Base-by-base conservation (phyloP, 2,113 vertebrate genomes). In the Acanthisitta chloris region DNA sequence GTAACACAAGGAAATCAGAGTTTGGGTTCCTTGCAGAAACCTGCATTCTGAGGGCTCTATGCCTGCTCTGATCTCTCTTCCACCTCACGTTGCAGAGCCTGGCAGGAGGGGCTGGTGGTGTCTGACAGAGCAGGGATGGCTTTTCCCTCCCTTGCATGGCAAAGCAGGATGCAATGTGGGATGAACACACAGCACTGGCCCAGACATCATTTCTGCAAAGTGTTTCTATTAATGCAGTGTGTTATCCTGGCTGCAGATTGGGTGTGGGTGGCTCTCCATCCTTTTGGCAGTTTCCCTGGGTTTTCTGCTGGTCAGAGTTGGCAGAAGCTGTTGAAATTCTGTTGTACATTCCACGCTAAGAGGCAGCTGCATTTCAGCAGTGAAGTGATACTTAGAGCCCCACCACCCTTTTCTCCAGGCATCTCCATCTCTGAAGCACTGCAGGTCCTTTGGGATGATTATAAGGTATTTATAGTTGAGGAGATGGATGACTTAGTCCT, bases 401-500 rank as follows among this genome's bases (percentile, higher is more conserved):
- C 93, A 14, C 40, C 65, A 58, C 43, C 59, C 57, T 84, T 92
- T 93, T 54, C 89, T 79, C 65, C 77, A 84, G 90, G 76, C 85
- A 5, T 64, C 90, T 90, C 83, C 76, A 71, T 92, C 82, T 92
- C 10, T 17, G n/a, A 93, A 94, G 78, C 49, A 54, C 82, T 77
- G 79, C 82, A 46, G 64, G 90, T 86, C 88, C 90, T 92, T 55
- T 4, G 86, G 90, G 88, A 65, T 95, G 93, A 92, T 97, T 92
- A 94, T 48, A 94, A 97, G 95, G 94, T 97, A 90, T 96, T 96
- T 96, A 92, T 94, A 97, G 94, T 94, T 66, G 91, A 97, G 82
- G 93, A 95, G 97, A 95, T 77, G 79, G 38, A 97, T 96, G 93
- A 48, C 88, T 97, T 94, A 86, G 90, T 86, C 91, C 94, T 96